Evolutionary conservation across 2,797 vertebrate species (phyloP).

Genomic region (Typhlichthys subterraneus): DNA sequence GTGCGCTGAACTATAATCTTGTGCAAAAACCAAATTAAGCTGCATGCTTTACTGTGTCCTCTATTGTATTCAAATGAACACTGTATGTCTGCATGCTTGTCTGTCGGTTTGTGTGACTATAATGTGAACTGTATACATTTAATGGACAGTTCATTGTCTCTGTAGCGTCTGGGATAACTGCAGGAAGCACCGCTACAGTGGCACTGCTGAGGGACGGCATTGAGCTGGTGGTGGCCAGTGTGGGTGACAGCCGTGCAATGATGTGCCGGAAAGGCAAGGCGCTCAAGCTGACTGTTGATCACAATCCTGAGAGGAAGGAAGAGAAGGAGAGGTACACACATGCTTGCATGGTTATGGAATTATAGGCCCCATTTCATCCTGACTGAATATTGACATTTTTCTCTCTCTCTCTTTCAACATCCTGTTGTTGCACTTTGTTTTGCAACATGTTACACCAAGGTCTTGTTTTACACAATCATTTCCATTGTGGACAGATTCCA

Average conservation of each 20-base stretch:
- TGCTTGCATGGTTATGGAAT: not conserved
- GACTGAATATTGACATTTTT: no score
- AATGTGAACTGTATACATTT: constrained; percentile 17
- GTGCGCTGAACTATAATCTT: constrained; percentile 35
- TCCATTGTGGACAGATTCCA: no score
- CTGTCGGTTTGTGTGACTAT: not conserved
- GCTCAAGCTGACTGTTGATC: constrained; percentile 91
- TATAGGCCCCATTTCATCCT: no score
- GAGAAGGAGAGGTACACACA: constrained; percentile 89
- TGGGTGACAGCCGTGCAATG: constrained; percentile 95
- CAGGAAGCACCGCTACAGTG: constrained; percentile 95
- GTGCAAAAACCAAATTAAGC: constrained; percentile 47
- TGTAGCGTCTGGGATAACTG: constrained; percentile 66
- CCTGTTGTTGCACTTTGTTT: no score
- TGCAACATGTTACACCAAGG: no score
- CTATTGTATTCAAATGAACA: constrained; percentile 36
- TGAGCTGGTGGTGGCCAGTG: constrained; percentile 94
- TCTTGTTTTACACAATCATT: no score
- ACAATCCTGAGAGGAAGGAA: constrained; percentile 95
- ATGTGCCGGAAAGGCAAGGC: constrained; percentile 93
- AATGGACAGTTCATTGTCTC: constrained; percentile 54
- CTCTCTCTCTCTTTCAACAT: no score
- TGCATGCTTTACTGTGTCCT: constrained; percentile 64
- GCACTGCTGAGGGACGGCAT: constrained; percentile 93
- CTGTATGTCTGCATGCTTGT: constrained; percentile 36